Conservation (phyloP, 2,797 vertebrate species). For the Phaenicophaeus curvirostris region DNA sequence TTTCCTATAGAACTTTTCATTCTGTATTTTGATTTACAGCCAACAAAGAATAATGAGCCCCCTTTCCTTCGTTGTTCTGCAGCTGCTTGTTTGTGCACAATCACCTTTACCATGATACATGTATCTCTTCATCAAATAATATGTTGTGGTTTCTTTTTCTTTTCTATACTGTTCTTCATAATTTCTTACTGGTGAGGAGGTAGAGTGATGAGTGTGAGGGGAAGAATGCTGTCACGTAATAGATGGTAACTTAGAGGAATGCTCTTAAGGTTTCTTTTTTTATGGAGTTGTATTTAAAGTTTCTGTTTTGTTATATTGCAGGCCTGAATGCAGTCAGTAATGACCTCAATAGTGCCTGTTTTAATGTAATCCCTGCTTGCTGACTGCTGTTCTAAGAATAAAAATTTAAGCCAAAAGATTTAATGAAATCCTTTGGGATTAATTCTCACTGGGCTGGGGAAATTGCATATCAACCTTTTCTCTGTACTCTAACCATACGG, state of each 20-base stretch:
- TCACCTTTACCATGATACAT: not conserved
- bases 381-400: conserved; percentile 74
- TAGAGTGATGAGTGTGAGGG: not conserved
- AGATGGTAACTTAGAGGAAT: not conserved
- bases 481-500: conserved; percentile 44
- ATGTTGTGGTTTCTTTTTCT: not conserved
- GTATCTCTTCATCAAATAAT: not conserved
- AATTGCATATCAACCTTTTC: conserved; percentile 62
- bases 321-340: conserved; percentile 42
- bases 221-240: not conserved
- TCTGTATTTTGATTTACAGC: not conserved
- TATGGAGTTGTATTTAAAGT: conserved; percentile 16
- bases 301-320: conserved; percentile 56
- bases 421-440: conserved; percentile 76
- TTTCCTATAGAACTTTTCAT: not conserved
- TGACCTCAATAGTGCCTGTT: conserved; percentile 70
- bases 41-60: not conserved
- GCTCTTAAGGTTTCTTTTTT: not conserved
- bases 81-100: not conserved
- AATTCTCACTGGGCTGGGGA: conserved; percentile 59
- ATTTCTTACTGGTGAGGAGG: not conserved
- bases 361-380: conserved; percentile 69
- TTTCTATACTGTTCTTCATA: not conserved
- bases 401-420: conserved; percentile 75
- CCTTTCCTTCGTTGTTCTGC: not conserved